Evolutionary conservation across 2,888 invertebrate species (phyloP).

Genomic region (Chromoteleia sp.): DNA sequence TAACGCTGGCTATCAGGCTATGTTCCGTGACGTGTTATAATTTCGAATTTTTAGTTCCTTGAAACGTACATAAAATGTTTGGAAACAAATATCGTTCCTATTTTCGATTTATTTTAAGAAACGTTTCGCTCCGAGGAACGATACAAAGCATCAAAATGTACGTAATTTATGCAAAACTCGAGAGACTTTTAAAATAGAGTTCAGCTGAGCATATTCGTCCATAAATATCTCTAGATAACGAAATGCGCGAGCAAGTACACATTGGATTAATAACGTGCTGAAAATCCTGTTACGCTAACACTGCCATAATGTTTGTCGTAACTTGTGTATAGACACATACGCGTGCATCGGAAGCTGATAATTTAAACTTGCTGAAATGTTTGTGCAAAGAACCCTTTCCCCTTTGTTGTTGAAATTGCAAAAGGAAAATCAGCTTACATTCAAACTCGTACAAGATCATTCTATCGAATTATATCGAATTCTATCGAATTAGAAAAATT

Average conservation of each 20-base stretch:
- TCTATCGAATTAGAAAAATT: too few relatives aligned
- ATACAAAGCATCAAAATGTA: background rate
- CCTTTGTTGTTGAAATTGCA: constrained; percentile 21
- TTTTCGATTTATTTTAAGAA: constrained; percentile 6
- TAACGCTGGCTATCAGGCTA: too few relatives aligned
- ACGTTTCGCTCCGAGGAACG: background rate
- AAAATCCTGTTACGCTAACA: constrained; percentile 35
- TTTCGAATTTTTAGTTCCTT: too few relatives aligned
- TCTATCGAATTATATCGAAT: background rate
- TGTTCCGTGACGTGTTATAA: too few relatives aligned
- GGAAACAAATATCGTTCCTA: background rate
- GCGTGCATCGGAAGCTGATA: constrained; percentile 26
- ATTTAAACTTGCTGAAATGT: constrained; percentile 38
- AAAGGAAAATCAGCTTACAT: background rate
- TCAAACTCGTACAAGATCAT: too few relatives aligned
- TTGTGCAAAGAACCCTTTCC: constrained; percentile 26
- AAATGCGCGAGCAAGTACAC: constrained; percentile 11
- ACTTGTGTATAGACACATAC: constrained; percentile 15
- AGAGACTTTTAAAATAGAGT: constrained; percentile 5
- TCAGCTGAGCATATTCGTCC: constrained; percentile 6
- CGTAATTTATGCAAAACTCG: constrained; percentile 6
- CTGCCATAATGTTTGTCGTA: constrained; percentile 25
- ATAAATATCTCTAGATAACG: constrained; percentile 22
- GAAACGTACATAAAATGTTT: background rate
- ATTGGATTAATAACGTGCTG: constrained; percentile 44